phyloP scores from a whole-genome alignment of 2,797 vertebrate genomes.

The Hemitrygon akajei region DNA sequence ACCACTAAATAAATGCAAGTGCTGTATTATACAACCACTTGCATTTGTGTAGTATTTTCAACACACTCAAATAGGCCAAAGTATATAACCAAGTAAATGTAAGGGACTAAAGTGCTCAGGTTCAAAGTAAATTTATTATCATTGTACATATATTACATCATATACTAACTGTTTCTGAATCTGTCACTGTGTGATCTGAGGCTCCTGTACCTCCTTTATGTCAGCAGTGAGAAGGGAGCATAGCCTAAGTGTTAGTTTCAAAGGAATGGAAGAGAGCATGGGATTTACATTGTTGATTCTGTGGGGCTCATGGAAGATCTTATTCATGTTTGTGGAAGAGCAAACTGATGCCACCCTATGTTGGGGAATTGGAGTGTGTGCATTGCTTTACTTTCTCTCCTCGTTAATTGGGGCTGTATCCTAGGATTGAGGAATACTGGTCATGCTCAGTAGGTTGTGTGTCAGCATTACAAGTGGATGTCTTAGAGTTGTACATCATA shows the following conservation, averaged over 20 bases:
- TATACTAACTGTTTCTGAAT: no score
- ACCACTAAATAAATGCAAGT: no score
- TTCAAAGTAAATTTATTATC: no score
- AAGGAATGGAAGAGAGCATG: neutral
- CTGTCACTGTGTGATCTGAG: no score
- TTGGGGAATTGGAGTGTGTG: neutral
- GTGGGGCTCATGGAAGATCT: neutral
- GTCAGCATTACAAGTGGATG: no score
- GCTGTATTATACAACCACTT: neutral
- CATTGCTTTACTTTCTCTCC: no score
- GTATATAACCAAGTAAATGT: no score
- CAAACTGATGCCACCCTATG: neutral
- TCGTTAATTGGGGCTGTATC: neutral
- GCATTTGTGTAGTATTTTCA: neutral
- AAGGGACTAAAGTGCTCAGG: neutral
- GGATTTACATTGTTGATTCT: neutral
- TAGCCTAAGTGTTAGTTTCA: no score
- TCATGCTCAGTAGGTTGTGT: neutral
- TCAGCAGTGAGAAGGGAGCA: no score
- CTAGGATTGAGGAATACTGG: neutral
- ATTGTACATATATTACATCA: no score
- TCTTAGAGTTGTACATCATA: no score
- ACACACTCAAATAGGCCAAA: neutral
- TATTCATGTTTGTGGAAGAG: neutral
- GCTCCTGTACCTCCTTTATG: no score